Percentiles rank a stretch among this genome's conserved stretches.
Conservation (phyloP, 2,797 vertebrate species). For the Buceros bicornis region DNA sequence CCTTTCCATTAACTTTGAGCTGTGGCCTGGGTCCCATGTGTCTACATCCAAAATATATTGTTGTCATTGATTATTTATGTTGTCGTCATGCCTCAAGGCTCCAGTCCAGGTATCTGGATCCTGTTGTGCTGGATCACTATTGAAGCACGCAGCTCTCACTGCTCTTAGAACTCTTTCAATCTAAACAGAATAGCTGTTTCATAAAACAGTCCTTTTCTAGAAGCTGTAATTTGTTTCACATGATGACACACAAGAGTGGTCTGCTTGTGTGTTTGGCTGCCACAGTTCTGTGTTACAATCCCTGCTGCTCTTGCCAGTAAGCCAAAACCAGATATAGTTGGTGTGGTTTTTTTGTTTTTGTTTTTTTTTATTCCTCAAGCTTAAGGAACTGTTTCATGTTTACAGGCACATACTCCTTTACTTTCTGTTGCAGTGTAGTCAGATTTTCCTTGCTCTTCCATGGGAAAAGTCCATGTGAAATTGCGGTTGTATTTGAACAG, state of each 20-base stretch:
- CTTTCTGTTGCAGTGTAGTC: background rate
- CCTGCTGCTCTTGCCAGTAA: background rate
- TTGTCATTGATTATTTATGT: conserved; percentile 41
- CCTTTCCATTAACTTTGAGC: conserved; percentile 1
- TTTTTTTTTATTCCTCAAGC: background rate
- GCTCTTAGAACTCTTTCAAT: background rate
- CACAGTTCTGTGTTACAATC: background rate
- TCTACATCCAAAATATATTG: background rate
- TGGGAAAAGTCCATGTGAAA: background rate
- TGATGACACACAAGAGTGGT: background rate
- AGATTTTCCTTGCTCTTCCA: background rate
- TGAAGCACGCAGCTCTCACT: fast-evolving
- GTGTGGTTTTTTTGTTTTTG: no score
- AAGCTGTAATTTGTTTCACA: background rate
- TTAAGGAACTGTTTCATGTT: background rate
- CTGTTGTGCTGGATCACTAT: background rate
- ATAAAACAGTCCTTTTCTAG: background rate
- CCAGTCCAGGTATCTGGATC: background rate
- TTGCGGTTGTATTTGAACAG: background rate
- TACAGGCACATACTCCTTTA: background rate
- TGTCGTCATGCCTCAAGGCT: background rate
- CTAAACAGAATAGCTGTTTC: background rate
- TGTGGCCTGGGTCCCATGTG: background rate
- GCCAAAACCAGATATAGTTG: background rate
- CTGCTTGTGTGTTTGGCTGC: background rate